phyloP scores from a whole-genome alignment of 2,113 vertebrate species.

The Alligator sinensis region DNA sequence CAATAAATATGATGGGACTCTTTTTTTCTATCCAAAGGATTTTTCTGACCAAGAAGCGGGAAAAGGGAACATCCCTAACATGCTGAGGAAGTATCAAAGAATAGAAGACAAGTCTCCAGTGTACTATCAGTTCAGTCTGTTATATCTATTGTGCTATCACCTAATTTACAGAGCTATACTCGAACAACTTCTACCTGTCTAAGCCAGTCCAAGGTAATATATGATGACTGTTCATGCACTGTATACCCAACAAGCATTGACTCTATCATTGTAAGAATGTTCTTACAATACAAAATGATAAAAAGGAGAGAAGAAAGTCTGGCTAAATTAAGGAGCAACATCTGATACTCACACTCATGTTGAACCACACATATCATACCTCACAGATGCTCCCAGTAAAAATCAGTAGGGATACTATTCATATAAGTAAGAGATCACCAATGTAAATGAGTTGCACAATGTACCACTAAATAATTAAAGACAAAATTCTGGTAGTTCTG shows the following conservation, averaged over 20 bases:
- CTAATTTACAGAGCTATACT: background rate
- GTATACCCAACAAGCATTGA: background rate
- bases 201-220: background rate
- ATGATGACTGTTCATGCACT: background rate
- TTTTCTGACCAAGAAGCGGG: background rate
- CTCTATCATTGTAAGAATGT: background rate
- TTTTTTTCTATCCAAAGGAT: background rate
- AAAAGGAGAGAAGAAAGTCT: background rate
- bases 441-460: background rate
- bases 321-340: background rate
- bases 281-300: accelerated
- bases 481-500: background rate
- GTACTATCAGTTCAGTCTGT: background rate
- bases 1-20: background rate
- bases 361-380: background rate
- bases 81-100: background rate
- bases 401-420: background rate
- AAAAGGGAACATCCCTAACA: background rate
- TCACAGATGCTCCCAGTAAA: background rate
- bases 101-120: background rate
- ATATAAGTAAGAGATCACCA: background rate
- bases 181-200: background rate
- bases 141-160: no score
- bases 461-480: background rate
- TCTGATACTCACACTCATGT: background rate